Evolutionary conservation across 1,140 invertebrate species (phyloP).

Genomic region (Goniozus legneri): DNA sequence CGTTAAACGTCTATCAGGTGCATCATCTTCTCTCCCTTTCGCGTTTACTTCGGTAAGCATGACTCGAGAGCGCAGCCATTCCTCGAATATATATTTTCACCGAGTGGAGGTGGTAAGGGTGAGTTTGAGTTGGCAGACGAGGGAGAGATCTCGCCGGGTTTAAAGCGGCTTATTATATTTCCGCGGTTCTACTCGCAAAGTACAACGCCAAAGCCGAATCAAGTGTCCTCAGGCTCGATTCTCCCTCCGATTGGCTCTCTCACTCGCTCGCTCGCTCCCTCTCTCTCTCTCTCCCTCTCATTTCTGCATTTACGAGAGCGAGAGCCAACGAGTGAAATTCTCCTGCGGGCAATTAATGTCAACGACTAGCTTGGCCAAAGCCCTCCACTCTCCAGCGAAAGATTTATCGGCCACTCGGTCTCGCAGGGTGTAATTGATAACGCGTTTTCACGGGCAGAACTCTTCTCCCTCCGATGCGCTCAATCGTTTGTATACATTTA

Average conservation of each 20-base stretch:
- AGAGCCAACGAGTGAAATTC: neutral
- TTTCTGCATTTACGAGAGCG: conserved; percentile 10
- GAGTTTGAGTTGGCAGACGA: conserved; percentile 3
- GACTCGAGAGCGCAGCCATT: neutral
- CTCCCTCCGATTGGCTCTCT: conserved; percentile 10
- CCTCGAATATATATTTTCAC: too few relatives aligned
- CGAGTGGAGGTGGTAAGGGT: too few relatives aligned
- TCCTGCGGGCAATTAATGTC: conserved; percentile 11
- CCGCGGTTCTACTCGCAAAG: conserved; percentile 7
- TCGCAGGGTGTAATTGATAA: too few relatives aligned
- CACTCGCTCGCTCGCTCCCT: conserved; percentile 13
- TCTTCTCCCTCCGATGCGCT: too few relatives aligned
- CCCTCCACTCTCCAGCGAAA: too few relatives aligned
- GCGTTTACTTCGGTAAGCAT: conserved; percentile 19
- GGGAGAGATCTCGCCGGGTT: neutral
- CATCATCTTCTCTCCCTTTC: conserved; percentile 17
- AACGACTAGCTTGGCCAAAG: too few relatives aligned
- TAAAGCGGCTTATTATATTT: conserved; percentile 23
- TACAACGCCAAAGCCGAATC: neutral
- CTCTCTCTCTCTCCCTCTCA: conserved; percentile 7
- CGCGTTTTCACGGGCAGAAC: too few relatives aligned
- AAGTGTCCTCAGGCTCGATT: neutral
- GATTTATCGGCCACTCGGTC: too few relatives aligned
- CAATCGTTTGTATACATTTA: too few relatives aligned
- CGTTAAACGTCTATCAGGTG: conserved; percentile 37